These are phyloP conservation scores for Drosophila mayaguana DNA, from an alignment of 2,888 invertebrate genomes.

Conservation along the genomic window DNA sequence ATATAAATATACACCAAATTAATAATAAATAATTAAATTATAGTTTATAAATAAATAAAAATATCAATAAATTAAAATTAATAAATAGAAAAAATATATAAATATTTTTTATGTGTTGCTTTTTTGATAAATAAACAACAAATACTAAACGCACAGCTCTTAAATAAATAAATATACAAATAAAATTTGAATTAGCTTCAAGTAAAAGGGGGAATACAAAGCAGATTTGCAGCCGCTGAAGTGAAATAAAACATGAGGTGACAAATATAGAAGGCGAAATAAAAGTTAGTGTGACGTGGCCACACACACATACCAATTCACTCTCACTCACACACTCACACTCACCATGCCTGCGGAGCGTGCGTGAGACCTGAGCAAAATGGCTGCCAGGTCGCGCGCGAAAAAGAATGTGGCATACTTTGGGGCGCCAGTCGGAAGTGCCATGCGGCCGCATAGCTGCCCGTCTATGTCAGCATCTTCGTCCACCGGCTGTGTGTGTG, in stretches of 20 bases:
- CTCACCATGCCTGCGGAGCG: background rate
- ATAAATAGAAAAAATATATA: too few relatives aligned
- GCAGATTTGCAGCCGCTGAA: background rate
- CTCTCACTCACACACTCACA: background rate
- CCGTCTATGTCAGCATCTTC: conserved; percentile 20
- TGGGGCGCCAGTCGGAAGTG: conserved; percentile 55
- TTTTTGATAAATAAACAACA: too few relatives aligned
- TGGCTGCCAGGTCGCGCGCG: conserved; percentile 21
- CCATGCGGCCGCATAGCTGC: conserved; percentile 40
- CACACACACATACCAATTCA: background rate
- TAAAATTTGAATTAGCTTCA: background rate
- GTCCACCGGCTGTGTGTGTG: too few relatives aligned
- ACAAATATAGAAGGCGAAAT: conserved; percentile 3
- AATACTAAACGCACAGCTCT: too few relatives aligned
- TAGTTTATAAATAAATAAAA: too few relatives aligned
- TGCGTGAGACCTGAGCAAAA: conserved; percentile 31
- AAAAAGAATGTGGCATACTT: conserved; percentile 51
- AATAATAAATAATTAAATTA: too few relatives aligned
- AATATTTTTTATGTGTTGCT: too few relatives aligned
- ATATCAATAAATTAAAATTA: too few relatives aligned
- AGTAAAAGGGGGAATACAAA: background rate
- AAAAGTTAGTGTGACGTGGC: background rate
- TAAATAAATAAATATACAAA: background rate
- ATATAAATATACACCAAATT: too few relatives aligned
- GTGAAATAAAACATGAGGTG: background rate